These are phyloP conservation scores for Pissodes strobi DNA, from an alignment of 1,140 invertebrate species.

Conservation along the genomic window DNA sequence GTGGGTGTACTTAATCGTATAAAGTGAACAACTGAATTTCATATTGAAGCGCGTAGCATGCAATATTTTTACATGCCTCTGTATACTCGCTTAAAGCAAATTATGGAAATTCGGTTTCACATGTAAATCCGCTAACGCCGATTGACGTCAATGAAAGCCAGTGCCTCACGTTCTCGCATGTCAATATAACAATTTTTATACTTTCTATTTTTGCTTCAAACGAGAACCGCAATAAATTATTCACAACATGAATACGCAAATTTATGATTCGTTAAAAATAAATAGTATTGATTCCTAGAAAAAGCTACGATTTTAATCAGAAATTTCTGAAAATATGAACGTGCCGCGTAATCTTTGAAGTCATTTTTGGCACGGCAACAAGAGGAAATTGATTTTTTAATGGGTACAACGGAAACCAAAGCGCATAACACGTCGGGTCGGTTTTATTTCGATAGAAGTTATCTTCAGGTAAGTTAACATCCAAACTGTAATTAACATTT, in stretches of 20 bases:
- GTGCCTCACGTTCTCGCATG: constrained; percentile 16
- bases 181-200: constrained; percentile 6
- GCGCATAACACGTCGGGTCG: no score
- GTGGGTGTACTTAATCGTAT: no score
- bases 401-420: no score
- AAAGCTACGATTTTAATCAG: background rate
- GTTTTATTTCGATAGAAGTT: no score
- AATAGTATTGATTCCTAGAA: background rate
- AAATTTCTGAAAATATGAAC: no score
- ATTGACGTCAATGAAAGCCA: constrained; percentile 32
- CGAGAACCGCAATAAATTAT: background rate
- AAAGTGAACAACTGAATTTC: no score
- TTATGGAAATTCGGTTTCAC: constrained; percentile 12
- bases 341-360: no score
- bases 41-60: no score
- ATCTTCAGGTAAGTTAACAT: no score
- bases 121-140: constrained; percentile 19
- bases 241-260: background rate
- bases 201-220: constrained; percentile 21
- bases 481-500: no score
- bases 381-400: no score
- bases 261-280: background rate
- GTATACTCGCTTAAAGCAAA: background rate
- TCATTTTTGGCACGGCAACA: no score
- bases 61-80: background rate